Base-by-base conservation (phyloP, 2,888 invertebrate species). In the Neoitamus cyanurus region DNA sequence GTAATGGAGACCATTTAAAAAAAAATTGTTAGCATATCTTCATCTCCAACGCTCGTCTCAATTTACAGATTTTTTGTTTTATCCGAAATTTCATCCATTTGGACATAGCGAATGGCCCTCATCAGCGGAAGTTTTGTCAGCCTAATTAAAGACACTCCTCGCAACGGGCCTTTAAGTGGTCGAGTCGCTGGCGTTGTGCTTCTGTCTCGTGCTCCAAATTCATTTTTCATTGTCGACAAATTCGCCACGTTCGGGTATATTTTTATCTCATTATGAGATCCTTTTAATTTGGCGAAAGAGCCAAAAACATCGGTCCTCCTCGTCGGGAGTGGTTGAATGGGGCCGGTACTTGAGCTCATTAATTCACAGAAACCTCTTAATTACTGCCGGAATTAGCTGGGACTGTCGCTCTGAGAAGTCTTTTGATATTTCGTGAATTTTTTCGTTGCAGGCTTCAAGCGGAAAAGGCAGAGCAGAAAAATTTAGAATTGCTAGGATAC, bases 211-310 rank as follows among this genome's bases (percentile, higher is more conserved):
- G 20, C 20, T 20, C 58, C 58, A 58, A 58, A 58, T 25, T 58
- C 20, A 58, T 58, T 58, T 58, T 58, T 58, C 58, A 58, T 58
- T 58, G 58, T 58, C 58, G 58, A 58, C 20, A 58, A 58, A 58
- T 58, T 25, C 58, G 25, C 58, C 58, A 58, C 58, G 58, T 58
- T 58, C 25, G 6, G 20, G 58, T 25, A 20, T 58, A 58, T 58
- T 58, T 58, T 58, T 20, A 58, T 58, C 58, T 58, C 58, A 58
- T 58, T 58, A 58, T 58, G 58, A n/a, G 58, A 58, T 58, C 58
- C 58, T 58, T 42, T 58, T 58, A 58, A 58, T 58, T 58, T 20
- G 25, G 58, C 1, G 58, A 58, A 58, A 58, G 58, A 25, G 6
- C 58, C 58, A 58, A 58, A 58, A 58, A 58, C 58, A 58, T 58